phyloP scores from a whole-genome alignment of 1,140 invertebrate genomes.

The Magallana gigas region DNA sequence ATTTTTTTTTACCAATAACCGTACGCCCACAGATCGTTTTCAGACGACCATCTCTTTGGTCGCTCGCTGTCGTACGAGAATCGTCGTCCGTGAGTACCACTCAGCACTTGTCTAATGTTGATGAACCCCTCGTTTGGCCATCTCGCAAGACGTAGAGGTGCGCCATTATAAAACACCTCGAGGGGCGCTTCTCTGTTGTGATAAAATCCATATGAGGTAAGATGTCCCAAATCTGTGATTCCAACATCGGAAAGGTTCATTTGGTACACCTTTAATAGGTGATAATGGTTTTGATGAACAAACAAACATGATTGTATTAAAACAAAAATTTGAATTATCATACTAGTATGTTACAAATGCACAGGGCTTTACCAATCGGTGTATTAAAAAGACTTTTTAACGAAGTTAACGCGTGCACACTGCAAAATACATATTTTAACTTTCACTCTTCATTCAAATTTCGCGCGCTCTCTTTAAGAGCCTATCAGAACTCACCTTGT shows the following conservation, averaged over 20 bases:
- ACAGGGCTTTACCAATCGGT: no score
- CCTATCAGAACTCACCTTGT: constrained; percentile 40
- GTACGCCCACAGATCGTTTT: constrained; percentile 57
- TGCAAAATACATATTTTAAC: no score
- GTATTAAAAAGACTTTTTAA: no score
- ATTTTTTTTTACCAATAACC: constrained; percentile 58
- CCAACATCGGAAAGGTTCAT: constrained; percentile 56
- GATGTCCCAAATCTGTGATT: constrained; percentile 54
- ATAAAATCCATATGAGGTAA: constrained; percentile 55
- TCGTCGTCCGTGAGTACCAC: constrained; percentile 45
- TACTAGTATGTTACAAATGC: no score
- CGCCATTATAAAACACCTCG: constrained; percentile 65
- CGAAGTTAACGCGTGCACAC: no score
- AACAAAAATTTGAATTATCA: no score
- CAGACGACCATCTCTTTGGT: constrained; percentile 48
- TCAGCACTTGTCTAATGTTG: constrained; percentile 48
- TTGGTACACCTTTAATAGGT: constrained; percentile 43
- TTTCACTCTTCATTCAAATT: no score
- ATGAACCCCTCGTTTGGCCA: constrained; percentile 65
- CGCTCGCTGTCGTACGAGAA: constrained; percentile 51
- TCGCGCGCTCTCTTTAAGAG: no score
- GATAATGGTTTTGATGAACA: neutral
- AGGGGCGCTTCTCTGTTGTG: constrained; percentile 50
- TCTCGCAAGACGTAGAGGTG: constrained; percentile 55
- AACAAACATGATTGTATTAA: no score